Percentiles rank a stretch among this genome's conserved stretches.
phyloP scores from a whole-genome alignment of 2,113 vertebrate species.

The Axis porcinus region DNA sequence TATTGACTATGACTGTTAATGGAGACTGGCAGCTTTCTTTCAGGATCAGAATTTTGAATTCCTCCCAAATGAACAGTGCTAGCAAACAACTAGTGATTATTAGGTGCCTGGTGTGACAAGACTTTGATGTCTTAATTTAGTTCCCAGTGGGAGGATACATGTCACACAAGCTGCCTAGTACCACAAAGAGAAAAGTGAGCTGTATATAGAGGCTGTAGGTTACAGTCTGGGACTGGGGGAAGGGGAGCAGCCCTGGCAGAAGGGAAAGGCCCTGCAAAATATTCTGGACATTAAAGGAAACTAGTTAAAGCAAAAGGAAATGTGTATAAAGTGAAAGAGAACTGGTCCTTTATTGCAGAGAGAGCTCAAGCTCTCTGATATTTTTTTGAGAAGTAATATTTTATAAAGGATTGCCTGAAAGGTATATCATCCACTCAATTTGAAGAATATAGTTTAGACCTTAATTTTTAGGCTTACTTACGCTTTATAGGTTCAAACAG shows the following conservation, averaged over 20 bases:
- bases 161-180: constrained; percentile 46
- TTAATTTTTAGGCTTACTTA: background rate
- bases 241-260: no score
- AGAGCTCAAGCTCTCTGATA: background rate
- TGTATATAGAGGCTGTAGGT: constrained; percentile 3
- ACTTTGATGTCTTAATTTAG: constrained; percentile 74
- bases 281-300: background rate
- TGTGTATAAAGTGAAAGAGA: background rate
- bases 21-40: constrained; percentile 60
- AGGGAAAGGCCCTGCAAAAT: background rate
- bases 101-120: constrained; percentile 70
- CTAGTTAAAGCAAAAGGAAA: background rate
- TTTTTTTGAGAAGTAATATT: background rate
- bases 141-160: constrained; percentile 65
- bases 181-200: constrained; percentile 17
- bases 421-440: background rate
- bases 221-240: background rate
- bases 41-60: constrained; percentile 46
- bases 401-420: background rate
- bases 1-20: background rate
- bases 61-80: constrained; percentile 57
- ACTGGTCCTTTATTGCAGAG: background rate
- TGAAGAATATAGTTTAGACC: background rate
- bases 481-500: background rate
- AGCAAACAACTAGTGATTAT: constrained; percentile 69